Evolutionary conservation across 2,113 vertebrate genomes (phyloP).

Genomic region (Hystrix cristata): DNA sequence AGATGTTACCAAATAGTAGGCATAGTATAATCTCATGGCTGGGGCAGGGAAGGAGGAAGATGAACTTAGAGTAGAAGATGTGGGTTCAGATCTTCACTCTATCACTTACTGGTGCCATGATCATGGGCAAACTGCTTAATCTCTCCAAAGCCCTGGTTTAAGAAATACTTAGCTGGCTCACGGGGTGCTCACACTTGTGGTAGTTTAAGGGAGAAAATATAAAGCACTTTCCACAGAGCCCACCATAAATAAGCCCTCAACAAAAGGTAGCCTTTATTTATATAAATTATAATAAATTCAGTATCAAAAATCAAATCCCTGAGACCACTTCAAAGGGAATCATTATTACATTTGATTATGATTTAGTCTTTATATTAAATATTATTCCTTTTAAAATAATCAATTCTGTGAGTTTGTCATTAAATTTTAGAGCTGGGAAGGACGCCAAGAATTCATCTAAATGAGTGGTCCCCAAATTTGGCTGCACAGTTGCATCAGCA

Average conservation of each 20-base stretch:
- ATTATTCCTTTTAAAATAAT: conserved; percentile 59
- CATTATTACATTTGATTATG: conserved; percentile 62
- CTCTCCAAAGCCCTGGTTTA: conserved; percentile 50
- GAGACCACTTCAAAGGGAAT: conserved; percentile 60
- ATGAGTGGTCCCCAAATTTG: conserved; percentile 40
- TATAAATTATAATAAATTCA: conserved; percentile 13
- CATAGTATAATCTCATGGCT: background rate
- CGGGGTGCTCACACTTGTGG: background rate
- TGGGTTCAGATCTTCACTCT: background rate
- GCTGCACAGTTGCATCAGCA: background rate
- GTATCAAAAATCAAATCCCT: conserved; percentile 55
- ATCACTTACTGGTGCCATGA: background rate
- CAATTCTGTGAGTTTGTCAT: conserved; percentile 59
- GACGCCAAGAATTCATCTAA: conserved; percentile 56
- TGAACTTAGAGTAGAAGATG: background rate
- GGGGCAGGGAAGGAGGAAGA: background rate
- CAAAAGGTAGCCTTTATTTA: conserved; percentile 53
- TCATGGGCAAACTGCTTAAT: background rate
- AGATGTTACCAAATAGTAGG: background rate
- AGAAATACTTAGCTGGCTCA: conserved; percentile 32
- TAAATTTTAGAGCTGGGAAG: conserved; percentile 68
- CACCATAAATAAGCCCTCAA: conserved; percentile 5
- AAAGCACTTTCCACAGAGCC: conserved; percentile 31
- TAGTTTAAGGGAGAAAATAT: conserved; percentile 47
- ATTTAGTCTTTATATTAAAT: conserved; percentile 58